phyloP scores from a whole-genome alignment of 2,113 vertebrate species.

The Sarotherodon lohbergeri region DNA sequence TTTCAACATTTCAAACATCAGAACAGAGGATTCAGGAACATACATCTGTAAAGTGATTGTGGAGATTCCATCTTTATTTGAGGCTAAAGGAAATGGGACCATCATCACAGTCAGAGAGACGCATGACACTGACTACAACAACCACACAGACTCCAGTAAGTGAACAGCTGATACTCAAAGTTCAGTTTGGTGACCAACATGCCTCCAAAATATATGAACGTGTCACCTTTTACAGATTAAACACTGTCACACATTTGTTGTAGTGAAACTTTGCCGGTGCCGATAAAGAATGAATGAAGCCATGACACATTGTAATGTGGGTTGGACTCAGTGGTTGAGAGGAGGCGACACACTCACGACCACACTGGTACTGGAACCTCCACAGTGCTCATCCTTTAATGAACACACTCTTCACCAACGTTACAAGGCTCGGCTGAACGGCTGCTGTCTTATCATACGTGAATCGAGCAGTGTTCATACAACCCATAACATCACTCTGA shows the following conservation, averaged over 20 bases:
- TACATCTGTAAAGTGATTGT: neutral
- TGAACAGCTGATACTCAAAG: neutral
- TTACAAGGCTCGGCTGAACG: too few species aligned
- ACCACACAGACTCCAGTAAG: neutral
- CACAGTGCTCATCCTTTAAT: too few species aligned
- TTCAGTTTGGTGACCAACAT: neutral
- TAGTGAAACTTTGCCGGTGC: neutral
- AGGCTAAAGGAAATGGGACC: neutral
- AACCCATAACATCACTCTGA: too few species aligned
- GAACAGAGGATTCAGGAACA: too few species aligned
- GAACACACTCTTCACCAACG: too few species aligned
- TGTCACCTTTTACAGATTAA: rapidly evolving
- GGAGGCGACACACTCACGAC: too few species aligned
- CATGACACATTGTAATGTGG: too few species aligned
- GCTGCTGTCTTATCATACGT: too few species aligned
- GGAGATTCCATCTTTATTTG: rapidly evolving
- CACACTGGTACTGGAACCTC: too few species aligned
- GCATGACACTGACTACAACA: rapidly evolving
- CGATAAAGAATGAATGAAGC: neutral
- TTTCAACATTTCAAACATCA: neutral
- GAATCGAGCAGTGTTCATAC: too few species aligned
- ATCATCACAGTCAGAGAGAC: neutral
- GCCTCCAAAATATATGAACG: neutral
- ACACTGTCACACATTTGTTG: neutral
- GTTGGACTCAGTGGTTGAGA: too few species aligned